Evolutionary conservation across 2,888 invertebrate genomes (phyloP), one percentile per base, ranked within the genome.

Genomic region (Abrostola triplasia): DNA sequence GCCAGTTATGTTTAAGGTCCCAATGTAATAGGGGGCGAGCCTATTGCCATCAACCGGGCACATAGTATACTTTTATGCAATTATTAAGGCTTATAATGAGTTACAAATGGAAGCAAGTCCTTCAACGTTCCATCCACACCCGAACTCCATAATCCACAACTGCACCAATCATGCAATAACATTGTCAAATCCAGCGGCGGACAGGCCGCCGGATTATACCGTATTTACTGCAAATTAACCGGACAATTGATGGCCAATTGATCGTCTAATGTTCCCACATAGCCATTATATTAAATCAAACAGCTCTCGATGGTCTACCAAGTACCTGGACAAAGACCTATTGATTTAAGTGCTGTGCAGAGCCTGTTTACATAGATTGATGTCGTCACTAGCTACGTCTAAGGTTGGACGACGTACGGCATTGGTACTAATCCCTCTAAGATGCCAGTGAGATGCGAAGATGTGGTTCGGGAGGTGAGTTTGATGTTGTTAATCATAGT

Each of bases 251-350:
- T 92, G 90, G 90, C 71, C 92, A 91, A 92, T 91, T 92, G 93
- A 91, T 92, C 90, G 92, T 88, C 90, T 92, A 92, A 93, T 93
- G 91, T 86, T 83, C 86, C 84, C 86, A 84, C 83, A 77, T 82
- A 87, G 84, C 92, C 90, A 93, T 94, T 90, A 93, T 92, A 92
- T 93, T 93, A 93, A 93, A 93, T 94, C 93, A 93, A 88, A 86
- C 86, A 78, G 87, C 85, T 79, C 81, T 81, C 82, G 82, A 76
- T 84, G 86, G 68, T 66, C 72, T 64, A 67, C 73, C 70, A 79
- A 83, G 79, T 88, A 91, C 92, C 92, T 92, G 91, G 67, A 91
- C 92, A 93, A 92, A 91, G 90, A 88, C 91, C 89, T 76, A 80
- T 87, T 93, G 93, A 93, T 93, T 93, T 93, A 93, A 87, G 87